phyloP scores from a whole-genome alignment of 2,888 invertebrate species.

The Agrochola circellaris region DNA sequence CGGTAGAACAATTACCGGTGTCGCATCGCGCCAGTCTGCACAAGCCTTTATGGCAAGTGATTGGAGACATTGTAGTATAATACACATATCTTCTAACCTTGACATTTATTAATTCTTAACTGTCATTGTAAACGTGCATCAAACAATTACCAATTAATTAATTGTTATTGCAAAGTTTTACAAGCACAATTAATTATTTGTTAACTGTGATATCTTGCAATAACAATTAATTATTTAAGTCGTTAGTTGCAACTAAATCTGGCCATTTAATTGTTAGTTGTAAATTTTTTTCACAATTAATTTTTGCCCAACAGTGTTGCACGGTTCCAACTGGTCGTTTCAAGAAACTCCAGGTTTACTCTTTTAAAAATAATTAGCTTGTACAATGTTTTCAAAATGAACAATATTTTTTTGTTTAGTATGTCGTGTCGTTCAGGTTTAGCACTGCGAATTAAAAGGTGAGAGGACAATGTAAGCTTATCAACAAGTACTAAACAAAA shows the following conservation, averaged over 20 bases:
- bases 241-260: neutral
- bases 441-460: too few relatives aligned
- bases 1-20: too few relatives aligned
- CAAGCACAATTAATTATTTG: neutral
- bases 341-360: neutral
- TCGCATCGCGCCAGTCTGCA: too few relatives aligned
- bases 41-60: too few relatives aligned
- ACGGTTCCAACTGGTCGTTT: neutral
- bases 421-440: too few relatives aligned
- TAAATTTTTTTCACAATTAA: neutral
- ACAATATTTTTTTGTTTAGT: too few relatives aligned
- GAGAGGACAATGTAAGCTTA: neutral
- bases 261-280: too few relatives aligned
- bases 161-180: neutral
- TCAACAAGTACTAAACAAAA: neutral
- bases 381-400: neutral
- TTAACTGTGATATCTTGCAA: neutral
- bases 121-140: neutral
- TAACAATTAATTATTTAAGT: neutral
- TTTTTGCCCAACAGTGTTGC: neutral
- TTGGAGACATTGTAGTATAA: neutral
- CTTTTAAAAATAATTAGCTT: neutral
- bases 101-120: neutral
- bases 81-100: too few relatives aligned
- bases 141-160: neutral